Evolutionary conservation across 1,140 invertebrate species (phyloP).

Genomic region (honey bee (Apis mellifera)): DNA sequence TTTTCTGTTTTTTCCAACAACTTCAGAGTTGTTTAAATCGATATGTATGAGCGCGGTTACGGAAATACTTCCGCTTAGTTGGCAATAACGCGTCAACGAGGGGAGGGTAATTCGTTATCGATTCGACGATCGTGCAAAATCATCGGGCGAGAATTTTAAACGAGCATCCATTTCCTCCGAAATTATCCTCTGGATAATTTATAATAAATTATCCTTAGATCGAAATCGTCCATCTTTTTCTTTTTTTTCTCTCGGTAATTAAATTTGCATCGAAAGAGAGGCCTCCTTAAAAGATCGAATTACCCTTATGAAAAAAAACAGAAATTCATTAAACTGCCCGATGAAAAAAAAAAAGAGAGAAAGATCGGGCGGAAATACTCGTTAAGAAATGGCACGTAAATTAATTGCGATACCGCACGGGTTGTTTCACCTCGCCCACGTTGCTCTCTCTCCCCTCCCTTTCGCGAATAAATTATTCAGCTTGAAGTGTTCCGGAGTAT

Average conservation of each 20-base stretch:
- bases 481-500: not conserved
- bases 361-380: not conserved
- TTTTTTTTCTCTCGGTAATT: constrained; percentile 43
- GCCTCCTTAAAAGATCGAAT: constrained; percentile 37
- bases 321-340: constrained; percentile 31
- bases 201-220: no score
- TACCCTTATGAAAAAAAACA: not conserved
- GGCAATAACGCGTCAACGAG: constrained; percentile 12
- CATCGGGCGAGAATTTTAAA: not conserved
- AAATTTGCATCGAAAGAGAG: constrained; percentile 39
- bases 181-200: no score
- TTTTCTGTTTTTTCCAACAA: no score
- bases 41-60: no score
- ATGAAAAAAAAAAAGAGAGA: not conserved
- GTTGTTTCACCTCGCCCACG: not conserved
- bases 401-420: constrained; percentile 31
- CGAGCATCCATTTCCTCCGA: constrained; percentile 25
- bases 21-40: no score
- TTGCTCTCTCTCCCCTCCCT: not conserved
- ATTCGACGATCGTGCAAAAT: constrained; percentile 19
- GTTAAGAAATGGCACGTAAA: constrained; percentile 33
- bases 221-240: not conserved
- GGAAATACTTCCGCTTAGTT: constrained; percentile 14
- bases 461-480: constrained; percentile 30
- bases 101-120: constrained; percentile 33